Conservation (phyloP, 2,113 vertebrate genomes). For the Petroica traversi region DNA sequence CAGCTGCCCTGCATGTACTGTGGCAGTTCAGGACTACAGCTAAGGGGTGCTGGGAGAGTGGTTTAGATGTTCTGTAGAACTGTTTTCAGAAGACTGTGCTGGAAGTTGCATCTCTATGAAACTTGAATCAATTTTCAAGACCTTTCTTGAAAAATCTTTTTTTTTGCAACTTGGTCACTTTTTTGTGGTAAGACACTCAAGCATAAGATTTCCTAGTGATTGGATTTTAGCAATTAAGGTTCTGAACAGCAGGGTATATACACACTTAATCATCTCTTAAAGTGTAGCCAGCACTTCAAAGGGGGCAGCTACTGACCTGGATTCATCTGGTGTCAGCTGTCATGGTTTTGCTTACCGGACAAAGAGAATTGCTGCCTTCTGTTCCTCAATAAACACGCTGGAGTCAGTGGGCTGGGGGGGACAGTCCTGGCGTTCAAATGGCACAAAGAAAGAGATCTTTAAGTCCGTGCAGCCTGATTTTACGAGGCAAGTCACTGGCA, state of each 20-base stretch:
- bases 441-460: slow-evolving; percentile 82
- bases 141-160: neutral
- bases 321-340: neutral
- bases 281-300: fast-evolving
- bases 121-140: fast-evolving
- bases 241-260: neutral
- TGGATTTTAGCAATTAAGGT: neutral
- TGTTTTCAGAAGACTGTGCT: neutral
- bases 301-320: neutral
- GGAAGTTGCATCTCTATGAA: neutral
- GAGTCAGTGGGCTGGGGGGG: slow-evolving; percentile 71
- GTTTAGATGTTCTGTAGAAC: neutral
- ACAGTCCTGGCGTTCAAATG: slow-evolving; percentile 74
- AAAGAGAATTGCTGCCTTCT: slow-evolving; percentile 76
- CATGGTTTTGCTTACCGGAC: slow-evolving; percentile 68
- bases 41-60: neutral
- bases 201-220: neutral
- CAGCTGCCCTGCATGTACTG: fast-evolving
- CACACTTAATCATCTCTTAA: too few relatives aligned
- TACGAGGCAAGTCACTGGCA: slow-evolving; percentile 78
- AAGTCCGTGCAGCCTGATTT: slow-evolving; percentile 74
- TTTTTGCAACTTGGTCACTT: neutral
- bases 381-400: slow-evolving; percentile 74
- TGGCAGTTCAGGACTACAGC: neutral
- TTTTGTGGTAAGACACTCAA: neutral